These are phyloP conservation scores for Embiotoca jacksoni DNA, from an alignment of 2,113 vertebrate genomes.

Conservation along the genomic window DNA sequence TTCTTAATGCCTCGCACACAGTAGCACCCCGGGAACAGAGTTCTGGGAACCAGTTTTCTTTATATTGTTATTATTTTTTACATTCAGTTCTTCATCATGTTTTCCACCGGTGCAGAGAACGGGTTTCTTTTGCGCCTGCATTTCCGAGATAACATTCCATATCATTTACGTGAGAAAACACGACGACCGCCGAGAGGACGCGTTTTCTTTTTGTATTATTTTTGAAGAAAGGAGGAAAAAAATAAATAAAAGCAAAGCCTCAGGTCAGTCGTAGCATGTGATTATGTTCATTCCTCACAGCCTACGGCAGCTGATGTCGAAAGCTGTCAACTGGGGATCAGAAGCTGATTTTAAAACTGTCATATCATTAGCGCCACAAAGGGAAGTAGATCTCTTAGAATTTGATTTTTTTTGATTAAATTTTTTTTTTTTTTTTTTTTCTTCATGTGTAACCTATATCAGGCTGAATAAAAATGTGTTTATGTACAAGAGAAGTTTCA, in stretches of 20 bases:
- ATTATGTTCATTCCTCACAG: constrained; percentile 68
- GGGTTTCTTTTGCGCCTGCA: constrained; percentile 37
- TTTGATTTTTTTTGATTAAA: constrained; percentile 49
- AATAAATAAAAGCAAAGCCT: constrained; percentile 50
- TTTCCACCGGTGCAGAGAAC: constrained; percentile 52
- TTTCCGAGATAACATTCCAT: constrained; percentile 75
- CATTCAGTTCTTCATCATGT: constrained; percentile 28
- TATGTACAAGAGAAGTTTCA: constrained; percentile 68
- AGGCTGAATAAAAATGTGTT: constrained; percentile 80
- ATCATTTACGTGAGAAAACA: constrained; percentile 52
- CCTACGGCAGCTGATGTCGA: constrained; percentile 60
- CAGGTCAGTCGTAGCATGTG: constrained; percentile 78
- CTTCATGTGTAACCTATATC: constrained; percentile 77
- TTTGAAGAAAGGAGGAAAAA: constrained; percentile 41
- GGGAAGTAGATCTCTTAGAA: constrained; percentile 77
- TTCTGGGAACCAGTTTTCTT: constrained; percentile 48
- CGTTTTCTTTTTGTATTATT: constrained; percentile 41
- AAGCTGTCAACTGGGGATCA: constrained; percentile 55
- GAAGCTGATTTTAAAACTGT: constrained; percentile 68
- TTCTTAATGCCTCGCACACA: constrained; percentile 52
- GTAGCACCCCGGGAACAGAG: constrained; percentile 74
- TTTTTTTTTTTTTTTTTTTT: constrained; percentile 12
- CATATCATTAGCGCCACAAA: constrained; percentile 76
- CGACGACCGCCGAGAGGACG: constrained; percentile 46
- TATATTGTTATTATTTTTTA: background rate